Conservation (phyloP, 2,888 invertebrate species). For the Reticulitermes lucifugus region DNA sequence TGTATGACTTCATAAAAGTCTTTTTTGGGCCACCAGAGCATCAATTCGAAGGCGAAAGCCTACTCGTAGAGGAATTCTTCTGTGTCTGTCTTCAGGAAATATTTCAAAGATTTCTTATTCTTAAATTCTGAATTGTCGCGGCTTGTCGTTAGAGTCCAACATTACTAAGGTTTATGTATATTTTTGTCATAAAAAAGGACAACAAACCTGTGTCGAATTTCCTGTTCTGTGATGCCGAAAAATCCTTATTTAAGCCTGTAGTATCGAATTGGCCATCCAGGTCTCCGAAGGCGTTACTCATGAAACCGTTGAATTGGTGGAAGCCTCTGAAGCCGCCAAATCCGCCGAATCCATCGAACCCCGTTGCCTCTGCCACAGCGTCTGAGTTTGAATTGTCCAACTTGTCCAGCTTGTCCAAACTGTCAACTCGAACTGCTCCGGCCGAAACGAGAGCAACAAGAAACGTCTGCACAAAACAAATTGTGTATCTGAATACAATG, state of each 20-base stretch:
- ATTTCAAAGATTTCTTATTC: too few species aligned
- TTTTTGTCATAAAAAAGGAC: too few species aligned
- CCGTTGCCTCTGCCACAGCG: not conserved
- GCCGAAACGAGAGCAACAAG: not conserved
- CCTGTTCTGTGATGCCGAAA: not conserved
- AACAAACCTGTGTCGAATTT: too few species aligned
- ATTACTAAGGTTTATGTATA: not conserved
- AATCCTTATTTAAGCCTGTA: not conserved
- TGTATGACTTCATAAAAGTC: too few species aligned
- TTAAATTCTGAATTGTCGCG: too few species aligned
- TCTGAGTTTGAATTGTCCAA: not conserved
- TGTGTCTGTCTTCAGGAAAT: too few species aligned
- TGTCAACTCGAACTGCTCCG: not conserved
- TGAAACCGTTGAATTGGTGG: constrained; percentile 15
- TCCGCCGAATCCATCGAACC: constrained; percentile 23
- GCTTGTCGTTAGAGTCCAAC: not conserved
- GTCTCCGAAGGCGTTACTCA: constrained; percentile 21
- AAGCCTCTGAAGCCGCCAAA: constrained; percentile 20
- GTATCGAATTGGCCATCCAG: not conserved
- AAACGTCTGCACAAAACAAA: not conserved
- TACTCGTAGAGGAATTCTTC: too few species aligned
- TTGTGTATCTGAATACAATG: too few species aligned
- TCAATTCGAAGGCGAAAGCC: too few species aligned
- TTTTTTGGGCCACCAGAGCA: too few species aligned
- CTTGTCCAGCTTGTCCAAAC: too few species aligned